Percentiles rank a stretch among this genome's conserved stretches.
Conservation (phyloP, 92 coral and sea anemone species). For the Heteractis magnifica region DNA sequence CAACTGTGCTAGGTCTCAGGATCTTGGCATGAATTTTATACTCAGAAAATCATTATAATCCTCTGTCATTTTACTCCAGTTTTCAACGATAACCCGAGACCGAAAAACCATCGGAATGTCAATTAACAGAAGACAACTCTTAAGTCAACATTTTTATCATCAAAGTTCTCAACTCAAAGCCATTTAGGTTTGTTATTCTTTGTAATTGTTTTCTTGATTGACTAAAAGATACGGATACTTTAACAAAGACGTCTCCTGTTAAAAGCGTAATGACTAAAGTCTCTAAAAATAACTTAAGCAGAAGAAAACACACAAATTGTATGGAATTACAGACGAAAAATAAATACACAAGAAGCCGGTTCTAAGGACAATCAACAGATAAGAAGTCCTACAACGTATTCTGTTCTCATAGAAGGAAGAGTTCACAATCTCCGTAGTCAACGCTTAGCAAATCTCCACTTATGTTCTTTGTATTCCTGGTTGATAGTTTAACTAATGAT, state of each 20-base stretch:
- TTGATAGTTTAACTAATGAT: too few species aligned
- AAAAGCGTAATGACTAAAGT: too few species aligned
- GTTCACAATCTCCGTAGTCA: too few species aligned
- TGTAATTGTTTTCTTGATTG: not conserved
- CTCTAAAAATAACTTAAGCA: too few species aligned
- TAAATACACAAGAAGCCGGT: too few species aligned
- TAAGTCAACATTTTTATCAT: not conserved
- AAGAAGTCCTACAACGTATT: too few species aligned
- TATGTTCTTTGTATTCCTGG: too few species aligned
- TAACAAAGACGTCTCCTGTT: not conserved
- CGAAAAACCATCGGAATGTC: not conserved
- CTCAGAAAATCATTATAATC: not conserved
- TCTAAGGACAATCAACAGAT: too few species aligned
- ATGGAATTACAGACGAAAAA: too few species aligned
- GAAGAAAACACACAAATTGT: too few species aligned
- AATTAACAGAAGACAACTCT: not conserved
- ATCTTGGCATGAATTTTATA: not conserved
- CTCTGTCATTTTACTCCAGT: not conserved
- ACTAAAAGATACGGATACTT: not conserved
- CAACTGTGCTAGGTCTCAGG: not conserved
- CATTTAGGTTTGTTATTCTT: conserved; percentile 1
- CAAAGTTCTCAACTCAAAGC: not conserved
- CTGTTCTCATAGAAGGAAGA: too few species aligned
- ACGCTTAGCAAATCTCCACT: too few species aligned
- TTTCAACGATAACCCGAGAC: not conserved